Evolutionary conservation across 2,113 vertebrate genomes (phyloP).

Genomic region (Herpetotheres cachinnans): DNA sequence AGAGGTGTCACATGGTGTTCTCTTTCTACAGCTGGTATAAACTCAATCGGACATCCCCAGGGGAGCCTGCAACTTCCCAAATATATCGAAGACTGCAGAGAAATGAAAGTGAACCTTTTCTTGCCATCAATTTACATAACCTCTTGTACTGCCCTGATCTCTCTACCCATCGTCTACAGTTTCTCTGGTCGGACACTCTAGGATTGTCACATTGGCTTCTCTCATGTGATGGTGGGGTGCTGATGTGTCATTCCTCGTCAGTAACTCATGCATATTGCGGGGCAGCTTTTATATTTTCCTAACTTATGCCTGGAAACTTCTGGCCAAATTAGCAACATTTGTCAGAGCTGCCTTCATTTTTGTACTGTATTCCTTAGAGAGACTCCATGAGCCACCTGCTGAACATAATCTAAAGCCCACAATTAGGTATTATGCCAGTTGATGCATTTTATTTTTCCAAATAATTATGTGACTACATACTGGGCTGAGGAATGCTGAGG

Average conservation of each 20-base stretch:
- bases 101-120: neutral
- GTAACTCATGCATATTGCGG: neutral
- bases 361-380: neutral
- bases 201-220: neutral
- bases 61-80: neutral
- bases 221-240: neutral
- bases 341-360: neutral
- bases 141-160: neutral
- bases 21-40: neutral
- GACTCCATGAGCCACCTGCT: neutral
- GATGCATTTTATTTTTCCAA: neutral
- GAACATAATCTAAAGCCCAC: neutral
- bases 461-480: neutral
- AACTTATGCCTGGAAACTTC: neutral
- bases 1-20: neutral
- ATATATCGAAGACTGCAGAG: neutral
- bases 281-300: neutral
- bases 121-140: neutral
- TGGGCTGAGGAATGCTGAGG: neutral
- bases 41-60: neutral
- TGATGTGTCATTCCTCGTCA: neutral
- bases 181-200: neutral
- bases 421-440: neutral
- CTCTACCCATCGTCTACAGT: neutral
- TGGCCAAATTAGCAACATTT: neutral